Evolutionary conservation across 2,113 vertebrate species (phyloP), one percentile per base, ranked within the genome.

Genomic region (Prolemur simus): DNA sequence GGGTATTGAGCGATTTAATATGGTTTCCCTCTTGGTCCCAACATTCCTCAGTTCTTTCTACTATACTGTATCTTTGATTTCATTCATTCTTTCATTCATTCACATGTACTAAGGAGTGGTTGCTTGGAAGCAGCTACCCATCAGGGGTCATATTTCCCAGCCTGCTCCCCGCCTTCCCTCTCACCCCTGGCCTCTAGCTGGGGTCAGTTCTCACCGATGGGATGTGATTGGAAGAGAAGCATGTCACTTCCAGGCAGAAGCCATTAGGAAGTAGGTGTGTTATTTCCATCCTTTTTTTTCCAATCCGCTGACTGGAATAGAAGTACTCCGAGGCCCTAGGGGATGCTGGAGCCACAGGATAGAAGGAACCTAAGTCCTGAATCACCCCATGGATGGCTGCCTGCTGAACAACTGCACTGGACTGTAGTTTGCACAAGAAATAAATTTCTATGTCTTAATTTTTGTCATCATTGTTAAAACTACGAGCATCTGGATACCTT

Each of bases 101-200:
- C 56, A 21, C 54, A 21, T 29, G n/a, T 11, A 84, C 25, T 39
- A 64, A 95, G n/a, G 34, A 82, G 20, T 45, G 8, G 7, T 81
- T 89, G 73, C 73, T 86, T 92, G 37, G 83, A 94, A 92, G 64
- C 42, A 91, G 25, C 42, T 96, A 52, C 47, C 54, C 45, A 52
- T n/a, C 14, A 64, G 32, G 29, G 52, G 63, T 49, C 1, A 1
- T 39, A 45, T 82, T 89, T 74, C 47, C 25, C 2, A 87, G 56
- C 27, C 25, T 39, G 27, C 14, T 63, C 58, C 39, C n/a, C 34
- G 42, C 34, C 5, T 56, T 6, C 0, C 20, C 32, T 54, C 25
- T 80, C 49, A 90, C 29, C 29, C 45, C 42, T 69, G 84, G 34
- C 42, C 23, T 56, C 12, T n/a, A 27, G 12, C 52, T 49, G 18